Conservation (phyloP, 2,797 vertebrate species). For the Sebastes itinus region DNA sequence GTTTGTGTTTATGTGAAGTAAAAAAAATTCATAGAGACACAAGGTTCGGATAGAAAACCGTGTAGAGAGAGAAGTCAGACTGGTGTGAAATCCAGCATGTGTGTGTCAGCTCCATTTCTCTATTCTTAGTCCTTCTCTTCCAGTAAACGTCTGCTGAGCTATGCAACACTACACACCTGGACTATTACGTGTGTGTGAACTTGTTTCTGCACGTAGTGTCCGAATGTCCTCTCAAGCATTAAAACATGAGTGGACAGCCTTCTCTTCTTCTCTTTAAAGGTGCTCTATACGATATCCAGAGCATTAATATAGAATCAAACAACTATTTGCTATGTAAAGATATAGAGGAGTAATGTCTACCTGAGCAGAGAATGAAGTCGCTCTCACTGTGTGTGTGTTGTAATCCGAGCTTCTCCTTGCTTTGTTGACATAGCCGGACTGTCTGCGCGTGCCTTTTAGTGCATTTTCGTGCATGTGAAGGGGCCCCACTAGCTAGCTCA, state of each 20-base stretch:
- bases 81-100: conserved; percentile 79
- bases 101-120: conserved; percentile 65
- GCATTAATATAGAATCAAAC: no score
- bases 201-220: not conserved
- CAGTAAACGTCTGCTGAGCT: conserved; percentile 38
- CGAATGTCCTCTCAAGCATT: not conserved
- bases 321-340: no score
- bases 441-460: no score
- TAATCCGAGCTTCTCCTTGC: no score
- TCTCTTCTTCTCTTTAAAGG: not conserved
- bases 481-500: no score
- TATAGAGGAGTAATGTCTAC: no score
- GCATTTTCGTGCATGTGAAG: no score
- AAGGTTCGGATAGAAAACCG: conserved; percentile 13
- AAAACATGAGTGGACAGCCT: not conserved
- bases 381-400: no score
- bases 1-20: not conserved
- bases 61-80: conserved; percentile 24
- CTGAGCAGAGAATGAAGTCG: no score
- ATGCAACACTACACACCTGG: conserved; percentile 30
- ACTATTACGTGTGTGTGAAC: not conserved
- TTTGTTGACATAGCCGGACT: no score
- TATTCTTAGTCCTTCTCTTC: conserved; percentile 51
- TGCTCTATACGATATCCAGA: no score
- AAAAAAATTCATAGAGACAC: not conserved